Evolutionary conservation across 2,888 invertebrate genomes (phyloP), one percentile per base, ranked within the genome.

Genomic region (Ectobius pallidus): DNA sequence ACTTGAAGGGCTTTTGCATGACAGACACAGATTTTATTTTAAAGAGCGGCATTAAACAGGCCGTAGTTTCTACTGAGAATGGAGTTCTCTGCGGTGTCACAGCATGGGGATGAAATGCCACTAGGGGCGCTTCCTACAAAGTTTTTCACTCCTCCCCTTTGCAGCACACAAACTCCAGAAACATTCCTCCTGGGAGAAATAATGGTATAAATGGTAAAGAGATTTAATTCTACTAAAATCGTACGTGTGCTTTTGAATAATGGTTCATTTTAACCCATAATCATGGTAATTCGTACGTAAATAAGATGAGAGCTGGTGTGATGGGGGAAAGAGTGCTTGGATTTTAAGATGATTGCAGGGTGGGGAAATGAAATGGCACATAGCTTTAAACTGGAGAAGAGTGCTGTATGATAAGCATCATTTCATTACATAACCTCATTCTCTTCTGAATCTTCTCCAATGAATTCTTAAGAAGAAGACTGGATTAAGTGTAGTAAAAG

Each of bases 241-340:
- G 63, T 62, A 69, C 55, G 72, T 69, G 72, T 55, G 62, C 65
- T 20, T 63, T 52, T 74, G 74, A 74, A 71, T 75, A 71, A 75
- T 73, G 65, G 68, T 34, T 42, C 52, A 71, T 73, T 75, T 73
- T 68, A 27, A 67, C 34, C 44, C 70, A 32, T 69, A 73, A 75
- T 75, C 73, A 71, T 52, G 68, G 69, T 71, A 75, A 75, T 73
- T 75, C 71, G 16, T 70, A 63, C 62, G 70, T 67, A 67, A 74
- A 62, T 62, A 62, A 62, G 20, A 20, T 7, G 20, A 61, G 32
- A n/a, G 58, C n/a, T 58, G 25, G 58, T 32, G 30, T 58, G 30
- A 58, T n/a, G 11, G 58, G 58, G 25, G 32, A 58, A 58, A 22
- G n/a, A n/a, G n/a, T 3, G 20, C 16, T 14, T 7, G 58, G 30